Base-by-base conservation (phyloP, 1,140 invertebrate genomes). In the Saccostrea glomerata region DNA sequence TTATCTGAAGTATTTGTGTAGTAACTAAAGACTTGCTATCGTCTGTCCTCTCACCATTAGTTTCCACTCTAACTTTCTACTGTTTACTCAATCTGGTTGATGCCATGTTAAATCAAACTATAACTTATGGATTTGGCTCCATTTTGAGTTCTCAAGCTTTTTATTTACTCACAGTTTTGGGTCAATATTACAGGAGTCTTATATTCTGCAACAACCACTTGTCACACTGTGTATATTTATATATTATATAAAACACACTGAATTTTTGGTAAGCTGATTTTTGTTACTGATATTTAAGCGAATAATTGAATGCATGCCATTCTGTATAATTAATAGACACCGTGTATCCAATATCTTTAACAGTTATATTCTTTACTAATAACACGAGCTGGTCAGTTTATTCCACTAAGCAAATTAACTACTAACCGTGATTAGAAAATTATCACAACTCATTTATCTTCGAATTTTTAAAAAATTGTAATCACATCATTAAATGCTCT, bases 11-110 rank as follows among this genome's bases (percentile, higher is more conserved):
- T 63, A 63, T 63, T 63, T 63, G 58, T 63, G 15, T 63, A n/a
- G 15, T n/a, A 63, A 63, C 58, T 63, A 63, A 63, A 63, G 70
- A 77, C 30, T 77, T 36, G 70, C 70, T 77, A 36, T 77, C 70
- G 70, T 77, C 70, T 77, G 70, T 30, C 13, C 70, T 77, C 15
- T 77, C 25, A 77, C 25, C 25, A 13, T 77, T 77, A 77, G 7
- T 77, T 77, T 15, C 70, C 70, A 30, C 25, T 25, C 70, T 36
- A 36, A 63, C 58, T 63, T 20, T 63, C 70, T 25, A 77, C 70
- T 77, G 70, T 77, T 77, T 15, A 77, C 70, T 77, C 25, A 77
- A 30, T 63, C 70, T 77, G 70, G 70, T 77, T 77, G 25, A 36
- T 36, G 25, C 70, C 70, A 77, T 25, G 25, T 77, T 77, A 30